Evolutionary conservation across 1,140 invertebrate genomes (phyloP).

Genomic region (Drosophila bifasciata): DNA sequence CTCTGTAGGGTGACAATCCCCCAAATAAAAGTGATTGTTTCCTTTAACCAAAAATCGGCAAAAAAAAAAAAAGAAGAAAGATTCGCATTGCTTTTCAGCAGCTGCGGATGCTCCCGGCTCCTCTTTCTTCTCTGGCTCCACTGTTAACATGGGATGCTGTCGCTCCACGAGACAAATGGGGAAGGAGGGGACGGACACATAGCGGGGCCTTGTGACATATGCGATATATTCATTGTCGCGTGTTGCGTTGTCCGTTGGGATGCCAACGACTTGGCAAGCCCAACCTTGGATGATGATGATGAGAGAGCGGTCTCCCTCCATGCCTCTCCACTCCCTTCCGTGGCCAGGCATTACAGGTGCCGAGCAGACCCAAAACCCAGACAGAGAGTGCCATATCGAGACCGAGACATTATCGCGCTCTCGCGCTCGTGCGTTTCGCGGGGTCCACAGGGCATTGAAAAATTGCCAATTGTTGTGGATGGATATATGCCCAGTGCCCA

Average conservation of each 20-base stretch:
- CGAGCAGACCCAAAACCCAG: not conserved
- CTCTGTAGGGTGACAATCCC: constrained; percentile 62
- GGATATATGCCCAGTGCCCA: not conserved
- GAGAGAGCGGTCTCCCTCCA: constrained; percentile 8
- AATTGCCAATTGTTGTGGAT: constrained; percentile 62
- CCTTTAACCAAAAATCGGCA: constrained; percentile 34
- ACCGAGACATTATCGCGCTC: constrained; percentile 67
- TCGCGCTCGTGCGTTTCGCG: constrained; percentile 56
- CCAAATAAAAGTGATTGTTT: constrained; percentile 80
- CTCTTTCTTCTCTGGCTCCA: constrained; percentile 1
- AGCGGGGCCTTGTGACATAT: constrained; percentile 71
- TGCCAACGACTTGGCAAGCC: constrained; percentile 73
- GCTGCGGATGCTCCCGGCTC: constrained; percentile 45
- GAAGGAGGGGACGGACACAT: constrained; percentile 1
- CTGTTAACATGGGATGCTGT: constrained; percentile 71
- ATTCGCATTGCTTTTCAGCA: constrained; percentile 66
- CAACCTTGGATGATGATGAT: constrained; percentile 67
- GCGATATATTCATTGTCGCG: constrained; percentile 82
- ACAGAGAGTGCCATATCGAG: constrained; percentile 44
- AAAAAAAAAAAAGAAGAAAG: constrained; percentile 38
- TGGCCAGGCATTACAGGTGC: constrained; percentile 37
- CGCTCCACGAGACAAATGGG: constrained; percentile 10
- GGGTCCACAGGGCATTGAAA: constrained; percentile 58
- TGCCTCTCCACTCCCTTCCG: not conserved
- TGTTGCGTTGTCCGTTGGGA: constrained; percentile 58